Evolutionary conservation across 1,140 invertebrate genomes (phyloP).

Genomic region (Tribolium castaneum): DNA sequence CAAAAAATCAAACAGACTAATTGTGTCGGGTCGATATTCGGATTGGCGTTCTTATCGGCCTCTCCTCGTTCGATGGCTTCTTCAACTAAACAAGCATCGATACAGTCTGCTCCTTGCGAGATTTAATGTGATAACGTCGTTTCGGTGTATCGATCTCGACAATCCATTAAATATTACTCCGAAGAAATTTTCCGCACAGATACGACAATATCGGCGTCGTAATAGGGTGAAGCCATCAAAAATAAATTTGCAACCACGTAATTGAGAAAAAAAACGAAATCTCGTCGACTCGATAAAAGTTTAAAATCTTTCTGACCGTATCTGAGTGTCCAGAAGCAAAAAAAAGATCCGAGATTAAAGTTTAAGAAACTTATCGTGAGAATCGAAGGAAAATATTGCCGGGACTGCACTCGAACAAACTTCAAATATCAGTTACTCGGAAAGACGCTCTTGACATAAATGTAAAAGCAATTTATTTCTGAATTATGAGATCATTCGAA

Average conservation of each 20-base stretch:
- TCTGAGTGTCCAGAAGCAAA: background rate
- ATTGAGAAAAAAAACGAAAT: background rate
- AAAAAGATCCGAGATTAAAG: background rate
- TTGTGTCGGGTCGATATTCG: constrained; percentile 1
- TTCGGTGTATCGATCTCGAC: constrained; percentile 17
- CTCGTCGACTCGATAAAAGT: background rate
- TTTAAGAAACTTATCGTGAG: background rate
- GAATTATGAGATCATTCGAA: background rate
- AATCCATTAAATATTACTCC: constrained; percentile 21
- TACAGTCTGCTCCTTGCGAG: constrained; percentile 1
- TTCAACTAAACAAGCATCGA: constrained; percentile 17
- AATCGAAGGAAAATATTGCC: background rate
- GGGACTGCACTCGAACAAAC: background rate
- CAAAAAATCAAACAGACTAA: background rate
- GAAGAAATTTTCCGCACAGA: background rate
- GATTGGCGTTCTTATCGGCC: background rate
- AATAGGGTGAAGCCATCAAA: background rate
- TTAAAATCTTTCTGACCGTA: background rate
- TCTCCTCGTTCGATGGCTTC: constrained; percentile 16
- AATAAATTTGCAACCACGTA: background rate
- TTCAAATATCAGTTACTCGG: background rate
- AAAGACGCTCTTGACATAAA: background rate
- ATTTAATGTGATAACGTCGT: constrained; percentile 30
- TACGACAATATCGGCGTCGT: too few species aligned
- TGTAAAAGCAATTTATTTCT: background rate